Evolutionary conservation across 2,113 vertebrate genomes (phyloP).

Genomic region (Mellivora capensis): DNA sequence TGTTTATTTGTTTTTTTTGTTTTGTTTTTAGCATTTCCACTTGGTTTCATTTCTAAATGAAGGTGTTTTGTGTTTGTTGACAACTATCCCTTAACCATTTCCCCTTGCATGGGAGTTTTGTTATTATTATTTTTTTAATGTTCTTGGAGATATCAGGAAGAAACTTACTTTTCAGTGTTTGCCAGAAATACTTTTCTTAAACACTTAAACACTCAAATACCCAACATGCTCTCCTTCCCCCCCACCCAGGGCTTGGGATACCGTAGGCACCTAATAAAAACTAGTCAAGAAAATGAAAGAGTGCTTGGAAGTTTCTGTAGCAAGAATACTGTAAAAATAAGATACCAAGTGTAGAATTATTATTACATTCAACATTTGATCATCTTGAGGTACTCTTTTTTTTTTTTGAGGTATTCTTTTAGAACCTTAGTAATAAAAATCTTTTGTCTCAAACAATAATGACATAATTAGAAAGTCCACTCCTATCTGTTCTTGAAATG

Average conservation of each 20-base stretch:
- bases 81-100: not conserved
- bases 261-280: not conserved
- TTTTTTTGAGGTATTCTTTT: not conserved
- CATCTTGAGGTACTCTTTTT: not conserved
- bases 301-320: not conserved
- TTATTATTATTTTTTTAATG: not conserved
- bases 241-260: not conserved
- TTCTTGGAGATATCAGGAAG: not conserved
- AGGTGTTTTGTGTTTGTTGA: not conserved
- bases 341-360: not conserved
- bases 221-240: not conserved
- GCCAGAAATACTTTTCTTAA: slow-evolving; percentile 12
- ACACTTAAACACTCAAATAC: not conserved
- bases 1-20: not conserved
- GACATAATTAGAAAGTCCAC: not conserved
- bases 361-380: not conserved
- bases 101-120: not conserved
- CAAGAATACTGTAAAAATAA: not conserved
- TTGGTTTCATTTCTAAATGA: not conserved
- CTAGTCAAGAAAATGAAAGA: not conserved
- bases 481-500: not conserved
- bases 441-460: not conserved
- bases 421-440: not conserved
- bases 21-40: not conserved
- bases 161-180: not conserved